Evolutionary conservation across 64 coral and sea anemone genomes (phyloP).

Genomic region (Porites lutea): DNA sequence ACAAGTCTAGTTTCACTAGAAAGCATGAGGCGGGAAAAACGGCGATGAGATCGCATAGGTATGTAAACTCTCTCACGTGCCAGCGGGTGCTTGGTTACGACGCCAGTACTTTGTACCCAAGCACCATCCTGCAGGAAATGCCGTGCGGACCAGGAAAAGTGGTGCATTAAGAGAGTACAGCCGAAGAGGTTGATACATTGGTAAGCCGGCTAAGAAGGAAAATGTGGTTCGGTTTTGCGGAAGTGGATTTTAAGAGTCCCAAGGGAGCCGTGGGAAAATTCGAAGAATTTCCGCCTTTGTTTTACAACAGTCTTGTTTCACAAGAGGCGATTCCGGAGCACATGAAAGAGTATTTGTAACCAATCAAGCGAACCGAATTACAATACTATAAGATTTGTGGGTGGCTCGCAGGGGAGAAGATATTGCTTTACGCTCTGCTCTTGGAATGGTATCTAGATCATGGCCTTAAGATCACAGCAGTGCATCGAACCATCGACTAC

Average conservation of each 20-base stretch:
- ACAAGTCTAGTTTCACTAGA: conserved; percentile 44
- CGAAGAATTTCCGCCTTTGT: conserved; percentile 45
- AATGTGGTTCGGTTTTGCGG: conserved; percentile 21
- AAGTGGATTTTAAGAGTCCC: conserved; percentile 58
- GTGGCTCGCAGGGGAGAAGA: conserved; percentile 29
- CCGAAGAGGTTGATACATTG: not conserved
- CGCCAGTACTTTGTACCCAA: conserved; percentile 62
- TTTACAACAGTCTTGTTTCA: conserved; percentile 3
- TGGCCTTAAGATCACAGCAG: not conserved
- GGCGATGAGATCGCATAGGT: conserved; percentile 38
- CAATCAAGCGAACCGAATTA: conserved; percentile 13
- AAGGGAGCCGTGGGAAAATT: not conserved
- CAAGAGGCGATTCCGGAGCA: not conserved
- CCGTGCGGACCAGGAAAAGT: conserved; percentile 34
- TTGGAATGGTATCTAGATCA: conserved; percentile 63
- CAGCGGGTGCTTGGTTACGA: conserved; percentile 49
- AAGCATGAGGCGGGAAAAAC: conserved; percentile 9
- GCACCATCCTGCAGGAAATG: conserved; percentile 33
- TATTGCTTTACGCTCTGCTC: conserved; percentile 50
- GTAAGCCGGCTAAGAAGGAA: not conserved
- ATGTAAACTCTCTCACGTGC: conserved; percentile 1
- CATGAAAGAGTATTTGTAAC: conserved; percentile 40
- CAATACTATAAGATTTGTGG: conserved; percentile 39
- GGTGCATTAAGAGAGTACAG: not conserved
- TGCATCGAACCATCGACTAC: conserved; percentile 9